phyloP scores from a whole-genome alignment of 2,113 vertebrate genomes.

The Sorex fumeus region DNA sequence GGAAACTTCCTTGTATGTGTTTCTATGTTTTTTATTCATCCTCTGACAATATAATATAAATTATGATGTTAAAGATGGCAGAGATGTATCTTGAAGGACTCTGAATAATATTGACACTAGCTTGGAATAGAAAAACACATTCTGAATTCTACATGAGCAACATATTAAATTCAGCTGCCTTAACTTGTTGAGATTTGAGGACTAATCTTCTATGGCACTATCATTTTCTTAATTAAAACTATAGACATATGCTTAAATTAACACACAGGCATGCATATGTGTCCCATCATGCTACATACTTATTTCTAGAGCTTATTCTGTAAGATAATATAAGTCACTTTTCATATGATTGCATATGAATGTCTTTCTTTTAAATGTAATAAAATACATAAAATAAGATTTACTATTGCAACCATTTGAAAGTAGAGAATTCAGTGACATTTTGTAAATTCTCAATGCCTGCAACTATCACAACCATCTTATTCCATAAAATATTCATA shows the following conservation, averaged over 20 bases:
- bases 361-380: not conserved
- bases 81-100: not conserved
- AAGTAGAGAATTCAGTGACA: constrained; percentile 25
- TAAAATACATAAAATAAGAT: not conserved
- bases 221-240: constrained; percentile 41
- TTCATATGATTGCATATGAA: not conserved
- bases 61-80: not conserved
- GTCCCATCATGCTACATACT: not conserved
- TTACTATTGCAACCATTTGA: constrained; percentile 49
- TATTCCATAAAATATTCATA: constrained; percentile 1
- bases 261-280: not conserved
- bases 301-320: constrained; percentile 39
- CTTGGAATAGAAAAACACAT: constrained; percentile 8
- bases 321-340: not conserved
- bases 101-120: not conserved
- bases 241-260: constrained; percentile 5
- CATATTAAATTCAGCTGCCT: constrained; percentile 13
- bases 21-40: not conserved
- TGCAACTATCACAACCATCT: not conserved
- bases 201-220: constrained; percentile 32
- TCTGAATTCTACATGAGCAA: constrained; percentile 35
- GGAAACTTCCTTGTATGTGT: not conserved
- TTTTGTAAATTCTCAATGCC: not conserved
- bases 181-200: constrained; percentile 9
- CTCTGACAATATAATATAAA: not conserved